Evolutionary conservation across 2,113 vertebrate genomes (phyloP).

Genomic region (Micronycteris hirsuta): DNA sequence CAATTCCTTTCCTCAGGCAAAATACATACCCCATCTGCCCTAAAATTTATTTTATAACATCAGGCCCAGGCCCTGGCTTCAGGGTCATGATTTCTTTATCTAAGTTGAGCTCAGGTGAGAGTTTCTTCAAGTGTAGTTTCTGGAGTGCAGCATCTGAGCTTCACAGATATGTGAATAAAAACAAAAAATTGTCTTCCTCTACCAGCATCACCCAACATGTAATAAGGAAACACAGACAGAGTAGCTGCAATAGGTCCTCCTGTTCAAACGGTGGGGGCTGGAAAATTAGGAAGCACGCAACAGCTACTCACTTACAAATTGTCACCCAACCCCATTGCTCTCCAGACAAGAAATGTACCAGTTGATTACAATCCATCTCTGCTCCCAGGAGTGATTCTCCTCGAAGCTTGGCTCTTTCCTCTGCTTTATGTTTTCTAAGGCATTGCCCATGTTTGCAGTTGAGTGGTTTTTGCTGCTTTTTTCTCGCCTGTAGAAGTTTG

Average conservation of each 20-base stretch:
- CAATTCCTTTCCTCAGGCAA: background rate
- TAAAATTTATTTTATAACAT: background rate
- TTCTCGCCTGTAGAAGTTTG: background rate
- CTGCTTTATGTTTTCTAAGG: background rate
- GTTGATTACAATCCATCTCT: background rate
- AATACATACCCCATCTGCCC: background rate
- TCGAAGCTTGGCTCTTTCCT: background rate
- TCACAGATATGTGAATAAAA: background rate
- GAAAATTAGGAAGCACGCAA: background rate
- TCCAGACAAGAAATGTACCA: background rate
- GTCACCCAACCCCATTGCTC: background rate
- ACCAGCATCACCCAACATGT: background rate
- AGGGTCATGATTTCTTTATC: background rate
- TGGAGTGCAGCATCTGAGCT: background rate
- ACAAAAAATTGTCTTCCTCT: background rate
- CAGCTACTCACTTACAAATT: background rate
- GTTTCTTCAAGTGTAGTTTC: background rate
- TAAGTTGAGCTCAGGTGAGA: background rate
- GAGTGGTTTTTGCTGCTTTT: background rate
- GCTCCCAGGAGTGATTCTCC: background rate
- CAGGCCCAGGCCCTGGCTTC: background rate
- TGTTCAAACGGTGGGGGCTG: background rate
- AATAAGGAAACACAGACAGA: background rate
- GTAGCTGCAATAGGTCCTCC: background rate
- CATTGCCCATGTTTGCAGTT: background rate